A percentile compares a stretch with the other conserved stretches of the same genome.
phyloP scores from a whole-genome alignment of 1,140 invertebrate genomes.

The Leucophenga varia region DNA sequence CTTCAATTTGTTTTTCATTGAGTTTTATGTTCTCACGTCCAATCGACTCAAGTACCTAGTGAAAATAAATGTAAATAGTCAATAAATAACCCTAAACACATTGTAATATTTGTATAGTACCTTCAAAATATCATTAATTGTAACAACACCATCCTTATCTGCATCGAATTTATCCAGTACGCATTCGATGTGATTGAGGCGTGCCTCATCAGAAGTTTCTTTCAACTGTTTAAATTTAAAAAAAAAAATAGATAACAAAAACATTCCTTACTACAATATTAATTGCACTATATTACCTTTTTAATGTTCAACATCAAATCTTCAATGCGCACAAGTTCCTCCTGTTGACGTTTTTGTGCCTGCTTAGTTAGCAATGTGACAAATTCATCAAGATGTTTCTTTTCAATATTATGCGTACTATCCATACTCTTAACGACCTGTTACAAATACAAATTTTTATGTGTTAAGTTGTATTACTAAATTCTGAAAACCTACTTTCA shows the following conservation, averaged over 20 bases:
- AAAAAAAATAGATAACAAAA: no score
- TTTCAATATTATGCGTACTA: conserved; percentile 37
- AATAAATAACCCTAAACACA: no score
- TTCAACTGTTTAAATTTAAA: no score
- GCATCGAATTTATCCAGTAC: conserved; percentile 83
- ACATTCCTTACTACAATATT: no score
- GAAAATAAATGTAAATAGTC: no score
- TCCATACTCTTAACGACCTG: conserved; percentile 42
- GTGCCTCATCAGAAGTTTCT: conserved; percentile 77
- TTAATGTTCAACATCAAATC: conserved; percentile 70
- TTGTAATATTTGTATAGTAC: no score
- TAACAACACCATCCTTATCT: conserved; percentile 86
- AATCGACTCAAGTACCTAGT: conserved; percentile 88
- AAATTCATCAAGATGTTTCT: conserved; percentile 40
- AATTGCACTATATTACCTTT: no score
- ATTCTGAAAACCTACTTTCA: no score
- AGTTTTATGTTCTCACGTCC: conserved; percentile 87
- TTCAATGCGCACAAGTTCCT: conserved; percentile 83
- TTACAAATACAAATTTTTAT: no score
- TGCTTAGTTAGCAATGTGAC: conserved; percentile 33
- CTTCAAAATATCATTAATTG: conserved; percentile 87
- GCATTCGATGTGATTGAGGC: conserved; percentile 76
- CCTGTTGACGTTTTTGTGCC: conserved; percentile 35
- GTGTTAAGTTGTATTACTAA: no score
- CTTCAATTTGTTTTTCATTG: conserved; percentile 77